phyloP scores from a whole-genome alignment of 2,113 vertebrate genomes.

The Gallinago undulata region DNA sequence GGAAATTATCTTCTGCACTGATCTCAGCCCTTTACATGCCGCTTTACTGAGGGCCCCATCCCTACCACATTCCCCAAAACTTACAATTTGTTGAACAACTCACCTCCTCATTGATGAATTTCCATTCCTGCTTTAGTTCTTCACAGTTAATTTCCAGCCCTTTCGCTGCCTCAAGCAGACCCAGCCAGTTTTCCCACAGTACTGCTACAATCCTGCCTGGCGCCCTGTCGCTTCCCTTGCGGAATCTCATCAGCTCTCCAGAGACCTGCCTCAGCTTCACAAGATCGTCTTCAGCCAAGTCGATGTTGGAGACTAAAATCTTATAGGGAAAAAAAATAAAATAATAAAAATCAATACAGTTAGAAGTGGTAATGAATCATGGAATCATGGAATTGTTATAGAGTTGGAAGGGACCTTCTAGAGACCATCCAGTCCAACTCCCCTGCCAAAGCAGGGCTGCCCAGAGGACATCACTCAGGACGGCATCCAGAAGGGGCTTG shows the following conservation, averaged over 20 bases:
- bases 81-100: conserved; percentile 8
- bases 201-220: neutral
- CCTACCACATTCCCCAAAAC: neutral
- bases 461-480: no score
- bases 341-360: neutral
- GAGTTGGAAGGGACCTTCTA: no score
- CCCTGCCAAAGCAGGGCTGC: no score
- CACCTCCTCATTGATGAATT: conserved; percentile 81
- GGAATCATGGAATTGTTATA: no score
- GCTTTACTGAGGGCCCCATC: neutral
- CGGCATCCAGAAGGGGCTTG: no score
- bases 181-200: conserved; percentile 76
- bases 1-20: neutral
- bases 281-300: conserved; percentile 59
- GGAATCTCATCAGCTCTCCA: conserved; percentile 19
- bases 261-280: conserved; percentile 64
- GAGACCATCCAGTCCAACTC: no score
- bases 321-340: conserved; percentile 28
- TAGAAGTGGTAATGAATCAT: neutral
- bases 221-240: neutral
- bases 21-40: neutral
- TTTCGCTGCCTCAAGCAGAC: conserved; percentile 62
- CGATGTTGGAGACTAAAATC: conserved; percentile 72
- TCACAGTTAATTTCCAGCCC: conserved; percentile 75
- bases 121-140: conserved; percentile 83